Evolutionary conservation across 2,888 invertebrate species (phyloP), one percentile per base, ranked within the genome.

Genomic region (Chymomyza caudatula): DNA sequence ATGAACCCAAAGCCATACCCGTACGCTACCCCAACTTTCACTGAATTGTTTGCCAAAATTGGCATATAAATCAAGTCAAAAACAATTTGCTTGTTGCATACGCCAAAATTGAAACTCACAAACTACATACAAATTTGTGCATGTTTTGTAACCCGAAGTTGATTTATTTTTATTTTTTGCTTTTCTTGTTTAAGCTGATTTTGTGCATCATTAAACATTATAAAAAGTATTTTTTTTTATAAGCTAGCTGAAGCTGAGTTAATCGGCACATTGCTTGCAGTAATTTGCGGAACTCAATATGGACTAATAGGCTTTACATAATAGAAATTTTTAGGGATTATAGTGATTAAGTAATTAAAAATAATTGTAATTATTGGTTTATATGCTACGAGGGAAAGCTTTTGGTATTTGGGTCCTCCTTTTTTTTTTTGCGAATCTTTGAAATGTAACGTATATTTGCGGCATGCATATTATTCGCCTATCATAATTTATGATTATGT

Each of bases 31-130:
- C 67, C 66, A 79, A 80, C 80, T 80, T 80, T 80, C 80, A 78
- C 80, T 80, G 69, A 64, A 74, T 73, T 52, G 67, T 73, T 73
- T 65, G 75, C 75, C 77, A 81, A 84, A 80, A 84, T 71, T 77
- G 67, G 51, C 51, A 29, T 20, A 49, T 51, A 60, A 49, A 29
- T 42, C 20, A 49, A 25, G 3, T 56, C 11, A 17, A 20, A 43
- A n/a, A 17, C 13, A 42, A 15, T 37, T 19, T 42, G 15, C 17
- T 42, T 55, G 42, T 42, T 55, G 42, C n/a, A 17, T 5, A 19
- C 11, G 22, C 19, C 19, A 42, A 11, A 20, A 22, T 17, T 22
- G 47, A 47, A 47, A 23, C 19, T 20, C 13, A 29, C 23, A 51
- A 22, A 51, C 4, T 51, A 52, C 20, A 29, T 2, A 37, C 3